These are phyloP conservation scores for Cyanistes caeruleus DNA, from an alignment of 2,113 vertebrate genomes.

Conservation along the genomic window DNA sequence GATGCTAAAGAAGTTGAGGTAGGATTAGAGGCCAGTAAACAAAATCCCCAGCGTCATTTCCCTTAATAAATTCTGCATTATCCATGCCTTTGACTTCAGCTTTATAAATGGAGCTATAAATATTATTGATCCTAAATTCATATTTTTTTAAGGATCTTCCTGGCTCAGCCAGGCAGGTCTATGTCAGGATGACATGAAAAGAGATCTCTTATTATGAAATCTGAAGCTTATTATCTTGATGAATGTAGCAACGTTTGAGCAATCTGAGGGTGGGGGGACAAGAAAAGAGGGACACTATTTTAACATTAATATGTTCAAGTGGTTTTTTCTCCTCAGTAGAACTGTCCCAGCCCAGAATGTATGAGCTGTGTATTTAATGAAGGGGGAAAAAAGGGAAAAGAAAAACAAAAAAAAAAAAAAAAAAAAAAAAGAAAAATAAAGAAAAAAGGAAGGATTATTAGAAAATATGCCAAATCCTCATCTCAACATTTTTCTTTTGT, in stretches of 20 bases:
- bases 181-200: slow-evolving; percentile 17
- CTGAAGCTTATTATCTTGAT: slow-evolving; percentile 40
- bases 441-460: not conserved
- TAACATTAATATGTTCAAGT: not conserved
- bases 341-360: not conserved
- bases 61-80: slow-evolving; percentile 21
- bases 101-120: slow-evolving; percentile 50
- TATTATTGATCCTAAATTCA: slow-evolving; percentile 45
- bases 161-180: not conserved
- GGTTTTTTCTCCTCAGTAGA: not conserved
- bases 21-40: slow-evolving; percentile 1
- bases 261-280: not conserved
- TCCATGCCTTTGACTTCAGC: slow-evolving; percentile 2
- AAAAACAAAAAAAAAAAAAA: not conserved
- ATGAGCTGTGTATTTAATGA: not conserved
- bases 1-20: not conserved
- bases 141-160: slow-evolving; percentile 36
- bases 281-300: not conserved
- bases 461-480: slow-evolving; percentile 12
- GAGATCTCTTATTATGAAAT: slow-evolving; percentile 4
- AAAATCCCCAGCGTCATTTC: not conserved
- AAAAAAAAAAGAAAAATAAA: not conserved
- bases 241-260: not conserved
- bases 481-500: slow-evolving; percentile 58
- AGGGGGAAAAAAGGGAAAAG: accelerated